Conservation (phyloP, 2,797 vertebrate species). For the Falco novaeseelandiae region DNA sequence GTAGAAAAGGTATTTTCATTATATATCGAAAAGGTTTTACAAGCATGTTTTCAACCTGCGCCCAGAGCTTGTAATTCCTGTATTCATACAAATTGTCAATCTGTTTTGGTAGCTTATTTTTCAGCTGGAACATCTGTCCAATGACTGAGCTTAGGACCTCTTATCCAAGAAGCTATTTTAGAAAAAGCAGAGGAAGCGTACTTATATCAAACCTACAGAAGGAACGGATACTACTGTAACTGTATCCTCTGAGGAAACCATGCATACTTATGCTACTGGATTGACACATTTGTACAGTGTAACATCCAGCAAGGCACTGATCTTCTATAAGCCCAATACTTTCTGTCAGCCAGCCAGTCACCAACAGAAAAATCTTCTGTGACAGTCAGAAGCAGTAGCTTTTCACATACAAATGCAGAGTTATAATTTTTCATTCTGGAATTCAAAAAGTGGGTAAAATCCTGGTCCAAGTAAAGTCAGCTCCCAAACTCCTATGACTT, state of each 20-base stretch:
- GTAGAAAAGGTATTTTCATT: background rate
- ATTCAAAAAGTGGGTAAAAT: background rate
- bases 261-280: background rate
- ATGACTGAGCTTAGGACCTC: slow-evolving; percentile 25
- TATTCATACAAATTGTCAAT: background rate
- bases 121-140: background rate
- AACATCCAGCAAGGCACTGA: background rate
- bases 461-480: background rate
- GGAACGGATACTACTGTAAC: background rate
- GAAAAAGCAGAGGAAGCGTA: slow-evolving; percentile 4
- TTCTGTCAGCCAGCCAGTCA: background rate
- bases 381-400: background rate
- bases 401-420: background rate
- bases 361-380: background rate
- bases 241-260: background rate
- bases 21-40: background rate
- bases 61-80: background rate
- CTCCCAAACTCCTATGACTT: background rate
- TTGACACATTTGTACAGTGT: background rate
- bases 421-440: background rate
- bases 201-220: background rate
- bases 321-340: background rate
- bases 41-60: background rate
- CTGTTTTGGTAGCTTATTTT: background rate
- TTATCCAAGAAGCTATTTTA: slow-evolving; percentile 14